phyloP scores from a whole-genome alignment of 2,797 vertebrate species.

The Xenentodon cancila region DNA sequence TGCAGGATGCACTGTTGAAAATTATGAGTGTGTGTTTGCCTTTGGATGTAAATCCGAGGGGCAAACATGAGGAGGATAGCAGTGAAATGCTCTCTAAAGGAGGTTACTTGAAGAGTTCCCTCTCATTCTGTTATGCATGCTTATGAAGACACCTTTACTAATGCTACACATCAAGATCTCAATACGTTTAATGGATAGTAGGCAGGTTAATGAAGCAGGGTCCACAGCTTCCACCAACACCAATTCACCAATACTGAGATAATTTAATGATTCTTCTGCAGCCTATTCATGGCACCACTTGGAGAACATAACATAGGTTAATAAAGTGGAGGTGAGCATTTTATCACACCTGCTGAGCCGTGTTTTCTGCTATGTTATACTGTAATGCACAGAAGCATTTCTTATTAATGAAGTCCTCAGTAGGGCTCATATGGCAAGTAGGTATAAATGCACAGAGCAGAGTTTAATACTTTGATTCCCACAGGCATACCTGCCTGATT shows the following conservation, averaged over 20 bases:
- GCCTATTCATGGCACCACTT: slow-evolving; percentile 61
- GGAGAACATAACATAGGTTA: slow-evolving; percentile 72
- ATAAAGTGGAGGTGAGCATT: slow-evolving; percentile 72
- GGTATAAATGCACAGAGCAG: slow-evolving; percentile 50
- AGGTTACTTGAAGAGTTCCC: slow-evolving; percentile 25
- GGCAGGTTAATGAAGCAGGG: slow-evolving; percentile 63
- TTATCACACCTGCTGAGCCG: slow-evolving; percentile 65
- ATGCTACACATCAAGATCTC: slow-evolving; percentile 29
- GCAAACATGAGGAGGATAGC: slow-evolving; percentile 40
- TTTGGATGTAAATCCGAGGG: slow-evolving; percentile 38
- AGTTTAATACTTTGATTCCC: slow-evolving; percentile 67
- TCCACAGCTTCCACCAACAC: slow-evolving; percentile 25
- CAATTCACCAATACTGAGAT: slow-evolving; percentile 27
- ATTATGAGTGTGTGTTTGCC: slow-evolving; percentile 28
- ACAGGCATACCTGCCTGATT: slow-evolving; percentile 56
- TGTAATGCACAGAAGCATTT: slow-evolving; percentile 49
- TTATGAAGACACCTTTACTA: slow-evolving; percentile 29
- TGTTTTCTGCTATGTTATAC: slow-evolving; percentile 39
- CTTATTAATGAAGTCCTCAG: slow-evolving; percentile 66
- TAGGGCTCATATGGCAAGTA: slow-evolving; percentile 39
- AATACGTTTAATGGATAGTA: slow-evolving; percentile 32
- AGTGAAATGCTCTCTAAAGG: not conserved
- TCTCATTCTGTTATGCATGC: slow-evolving; percentile 13
- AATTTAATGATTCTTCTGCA: slow-evolving; percentile 59
- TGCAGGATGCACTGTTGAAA: slow-evolving; percentile 22